Base-by-base conservation (phyloP, 2,888 invertebrate species). In the Trichogramma dendrolimi region DNA sequence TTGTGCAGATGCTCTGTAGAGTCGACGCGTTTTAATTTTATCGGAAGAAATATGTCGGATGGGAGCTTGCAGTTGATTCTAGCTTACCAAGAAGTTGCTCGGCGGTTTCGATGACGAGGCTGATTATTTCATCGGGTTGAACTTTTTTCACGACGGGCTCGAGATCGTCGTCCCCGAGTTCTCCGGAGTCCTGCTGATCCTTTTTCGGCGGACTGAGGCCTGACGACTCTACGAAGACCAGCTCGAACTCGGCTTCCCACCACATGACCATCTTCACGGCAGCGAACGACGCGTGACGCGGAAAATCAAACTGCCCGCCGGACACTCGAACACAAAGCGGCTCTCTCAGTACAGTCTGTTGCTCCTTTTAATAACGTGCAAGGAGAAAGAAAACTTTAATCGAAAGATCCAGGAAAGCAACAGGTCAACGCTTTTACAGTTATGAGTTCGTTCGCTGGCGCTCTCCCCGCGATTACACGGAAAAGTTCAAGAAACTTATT, bases 241-340 rank as follows among this genome's bases (percentile, higher is more conserved):
- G 88, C 44, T 84, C 80, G 72, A 88, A 92, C 73, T 92, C 92
- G 68, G 91, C 90, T 80, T 92, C 92, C 84, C 91, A 88, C 92
- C 92, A 92, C n/a, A 87, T 78, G 0, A 91, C 90, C 68, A 92
- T 84, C 81, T 92, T 92, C 14, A 90, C 87, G 0, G 92, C 86
- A 1, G 91, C 91, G 81, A 92, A 92, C 0, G 91, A 91, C 6
- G 91, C 91, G 73, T 88, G 90, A 57, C 91, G 84, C 0, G 92
- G 92, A 76, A 92, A 92, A 77, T 92, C 92, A 56, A 92, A 78
- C 68, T 88, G 84, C 0, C 92, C 92, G 10, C 92, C 92, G 43
- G 91, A 90, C n/a, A 91, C 86, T 40, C 89, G 88, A 1, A 85
- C 82, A 71, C 92, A 92, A 64, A 92, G 82, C 1, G 87, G 87